Base-by-base conservation (phyloP, 2,888 invertebrate species). In the Tryphoninae sp. region DNA sequence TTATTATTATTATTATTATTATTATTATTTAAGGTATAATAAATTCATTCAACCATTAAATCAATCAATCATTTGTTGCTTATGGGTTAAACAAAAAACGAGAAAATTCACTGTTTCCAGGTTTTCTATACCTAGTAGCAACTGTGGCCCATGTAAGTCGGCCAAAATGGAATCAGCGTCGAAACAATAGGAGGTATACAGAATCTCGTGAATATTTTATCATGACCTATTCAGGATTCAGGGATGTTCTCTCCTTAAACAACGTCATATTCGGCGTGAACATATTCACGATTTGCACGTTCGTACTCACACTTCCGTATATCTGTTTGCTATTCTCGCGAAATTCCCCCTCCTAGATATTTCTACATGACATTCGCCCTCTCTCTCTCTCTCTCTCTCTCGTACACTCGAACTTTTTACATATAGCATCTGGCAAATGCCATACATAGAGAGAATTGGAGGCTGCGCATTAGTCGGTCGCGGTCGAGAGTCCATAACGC, bases 401-500 rank as follows among this genome's bases (percentile, higher is more conserved):
- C 16, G n/a, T 68, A 53, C 26, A 22, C 33, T 64, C 22, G 58
- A 85, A 86, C 83, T 88, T 88, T 88, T 87, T 84, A 84, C 83
- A 79, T 71, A 62, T 16, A 84, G 84, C 87, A 86, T 87, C 87
- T 88, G 88, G 84, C 83, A 82, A 76, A 83, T 80, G 81, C 67
- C 67, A 53, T 55, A 51, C 42, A 59, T 33, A 55, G 71, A 61
- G 84, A 76, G 79, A 82, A 77, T 78, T 58, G 81, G 81, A 84
- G 82, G 77, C 62, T 77, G 62, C 49, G 58, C 76, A 67, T 84
- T 86, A 76, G 87, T 85, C 81, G 87, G 81, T 86, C 84, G 86
- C 85, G 9, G 22, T 83, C 86, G 71, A 86, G 84, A 88, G 84
- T 88, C 33, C 87, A 79, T 87, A 88, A 88, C 86, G 87, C 86